phyloP scores from a whole-genome alignment of 2,797 vertebrate genomes.

The Coregonus suidteri region DNA sequence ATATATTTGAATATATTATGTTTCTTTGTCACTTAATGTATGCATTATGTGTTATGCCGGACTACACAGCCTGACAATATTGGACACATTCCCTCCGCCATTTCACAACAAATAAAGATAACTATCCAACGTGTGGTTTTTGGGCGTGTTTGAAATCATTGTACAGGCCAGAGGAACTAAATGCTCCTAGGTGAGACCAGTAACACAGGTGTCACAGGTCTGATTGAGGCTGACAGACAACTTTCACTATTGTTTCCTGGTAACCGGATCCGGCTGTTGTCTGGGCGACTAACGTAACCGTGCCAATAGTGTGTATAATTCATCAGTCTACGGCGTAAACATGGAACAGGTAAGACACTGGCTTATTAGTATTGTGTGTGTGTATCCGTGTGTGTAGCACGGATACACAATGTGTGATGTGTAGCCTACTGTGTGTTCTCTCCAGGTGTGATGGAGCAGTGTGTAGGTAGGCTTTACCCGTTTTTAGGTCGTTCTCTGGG shows the following conservation, averaged over 20 bases:
- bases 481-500: slow-evolving; percentile 57
- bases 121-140: not conserved
- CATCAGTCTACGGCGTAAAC: slow-evolving; percentile 51
- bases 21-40: not conserved
- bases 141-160: not conserved
- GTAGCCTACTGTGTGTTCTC: not conserved
- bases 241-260: slow-evolving; percentile 58
- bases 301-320: slow-evolving; percentile 68
- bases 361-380: not conserved
- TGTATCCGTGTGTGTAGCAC: not conserved
- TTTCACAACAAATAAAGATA: not conserved
- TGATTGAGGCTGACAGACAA: slow-evolving; percentile 34
- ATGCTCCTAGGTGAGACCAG: slow-evolving; percentile 15
- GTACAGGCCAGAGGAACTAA: not conserved
- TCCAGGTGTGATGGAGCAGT: slow-evolving; percentile 40
- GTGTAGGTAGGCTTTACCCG: slow-evolving; percentile 44
- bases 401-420: not conserved
- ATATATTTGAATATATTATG: not conserved
- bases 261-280: slow-evolving; percentile 63
- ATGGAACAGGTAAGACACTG: slow-evolving; percentile 63
- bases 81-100: not conserved
- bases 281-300: slow-evolving; percentile 54
- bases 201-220: slow-evolving; percentile 3
- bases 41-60: not conserved
- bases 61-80: not conserved